Evolutionary conservation across 2,113 vertebrate genomes (phyloP).

Genomic region (Anguilla japonica): DNA sequence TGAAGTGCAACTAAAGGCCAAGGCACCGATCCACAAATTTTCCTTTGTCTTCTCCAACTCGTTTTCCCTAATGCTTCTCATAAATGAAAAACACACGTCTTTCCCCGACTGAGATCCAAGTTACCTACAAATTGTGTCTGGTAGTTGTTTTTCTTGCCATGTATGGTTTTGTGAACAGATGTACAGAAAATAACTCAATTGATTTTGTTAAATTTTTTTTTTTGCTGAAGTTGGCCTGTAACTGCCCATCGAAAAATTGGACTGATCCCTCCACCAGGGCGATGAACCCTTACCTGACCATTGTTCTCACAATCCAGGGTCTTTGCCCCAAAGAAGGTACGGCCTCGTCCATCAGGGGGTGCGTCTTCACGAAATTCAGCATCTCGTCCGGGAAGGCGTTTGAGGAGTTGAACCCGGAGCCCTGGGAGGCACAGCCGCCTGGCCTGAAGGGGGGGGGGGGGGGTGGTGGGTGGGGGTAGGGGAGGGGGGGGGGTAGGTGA

Average conservation of each 20-base stretch:
- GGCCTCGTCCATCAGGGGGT: conserved; percentile 92
- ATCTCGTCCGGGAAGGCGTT: conserved; percentile 92
- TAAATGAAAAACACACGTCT: not conserved
- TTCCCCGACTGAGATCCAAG: not conserved
- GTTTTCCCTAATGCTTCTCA: not conserved
- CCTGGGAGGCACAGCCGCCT: conserved; percentile 82
- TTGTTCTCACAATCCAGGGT: conserved; percentile 91
- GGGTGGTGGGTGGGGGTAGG: not conserved
- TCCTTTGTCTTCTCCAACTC: not conserved
- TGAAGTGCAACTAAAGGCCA: not conserved
- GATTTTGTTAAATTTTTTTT: too few species aligned
- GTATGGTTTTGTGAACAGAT: not conserved
- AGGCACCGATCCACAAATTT: not conserved
- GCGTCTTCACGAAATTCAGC: conserved; percentile 92
- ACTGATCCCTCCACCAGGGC: not conserved
- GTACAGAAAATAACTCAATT: too few species aligned
- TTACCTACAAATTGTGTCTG: not conserved
- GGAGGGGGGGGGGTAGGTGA: not conserved
- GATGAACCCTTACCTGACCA: conserved; percentile 78
- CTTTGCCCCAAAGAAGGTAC: conserved; percentile 83
- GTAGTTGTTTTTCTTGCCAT: not conserved
- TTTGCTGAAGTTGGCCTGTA: too few species aligned
- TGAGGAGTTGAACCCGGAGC: conserved; percentile 87
- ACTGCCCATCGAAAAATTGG: too few species aligned
- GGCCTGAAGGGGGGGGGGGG: conserved; percentile 70